phyloP scores from a whole-genome alignment of 2,888 invertebrate genomes.

The Lasioglossum malachurum region DNA sequence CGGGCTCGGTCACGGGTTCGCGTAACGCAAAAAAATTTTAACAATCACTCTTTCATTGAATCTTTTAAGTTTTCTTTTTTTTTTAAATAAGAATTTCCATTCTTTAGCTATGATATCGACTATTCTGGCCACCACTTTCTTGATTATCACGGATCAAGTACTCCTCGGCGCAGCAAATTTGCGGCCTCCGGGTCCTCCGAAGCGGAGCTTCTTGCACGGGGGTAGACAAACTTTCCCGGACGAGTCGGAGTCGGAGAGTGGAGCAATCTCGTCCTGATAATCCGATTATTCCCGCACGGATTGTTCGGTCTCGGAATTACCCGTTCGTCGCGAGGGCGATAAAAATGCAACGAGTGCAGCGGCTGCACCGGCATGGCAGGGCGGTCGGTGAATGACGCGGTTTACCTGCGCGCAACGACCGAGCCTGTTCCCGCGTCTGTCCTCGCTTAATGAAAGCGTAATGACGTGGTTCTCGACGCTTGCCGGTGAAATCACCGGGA shows the following conservation, averaged over 20 bases:
- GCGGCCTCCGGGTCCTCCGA: neutral
- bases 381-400: neutral
- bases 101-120: too few relatives aligned
- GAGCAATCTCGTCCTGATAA: slow-evolving; percentile 10
- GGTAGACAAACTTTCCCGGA: neutral
- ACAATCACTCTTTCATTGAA: too few relatives aligned
- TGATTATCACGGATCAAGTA: neutral
- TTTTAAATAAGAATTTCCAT: too few relatives aligned
- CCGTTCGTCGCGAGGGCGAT: neutral
- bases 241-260: neutral
- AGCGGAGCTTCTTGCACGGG: neutral
- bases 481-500: slow-evolving; percentile 19
- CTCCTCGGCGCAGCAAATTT: neutral
- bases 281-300: slow-evolving; percentile 51
- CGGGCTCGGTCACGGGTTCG: too few relatives aligned
- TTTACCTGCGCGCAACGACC: slow-evolving; percentile 17
- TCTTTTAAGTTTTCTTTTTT: too few relatives aligned
- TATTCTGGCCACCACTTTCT: too few relatives aligned
- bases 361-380: neutral
- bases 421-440: slow-evolving; percentile 9
- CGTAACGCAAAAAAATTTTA: too few relatives aligned
- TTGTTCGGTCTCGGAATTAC: slow-evolving; percentile 27
- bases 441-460: slow-evolving; percentile 31
- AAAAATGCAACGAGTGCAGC: slow-evolving; percentile 2
- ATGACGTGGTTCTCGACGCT: slow-evolving; percentile 25